These are phyloP conservation scores for Seriola aureovittata DNA, from an alignment of 2,113 vertebrate genomes.

Conservation along the genomic window DNA sequence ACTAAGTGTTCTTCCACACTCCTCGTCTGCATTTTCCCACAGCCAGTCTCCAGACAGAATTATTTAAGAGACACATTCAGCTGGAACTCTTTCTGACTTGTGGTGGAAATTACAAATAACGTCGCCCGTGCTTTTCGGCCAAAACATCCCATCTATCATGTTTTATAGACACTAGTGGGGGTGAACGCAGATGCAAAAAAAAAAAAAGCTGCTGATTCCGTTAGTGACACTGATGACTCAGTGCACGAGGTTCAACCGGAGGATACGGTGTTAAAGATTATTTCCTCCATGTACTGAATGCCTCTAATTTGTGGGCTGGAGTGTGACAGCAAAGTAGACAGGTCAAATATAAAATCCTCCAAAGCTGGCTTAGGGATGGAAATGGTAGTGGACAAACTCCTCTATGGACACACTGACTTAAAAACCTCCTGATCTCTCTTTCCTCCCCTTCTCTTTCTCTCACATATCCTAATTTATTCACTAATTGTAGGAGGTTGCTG, in stretches of 20 bases:
- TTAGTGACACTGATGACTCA: slow-evolving; percentile 3
- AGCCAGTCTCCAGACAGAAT: slow-evolving; percentile 3
- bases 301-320: slow-evolving; percentile 37
- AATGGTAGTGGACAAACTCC: slow-evolving; percentile 35
- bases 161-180: neutral
- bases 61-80: neutral
- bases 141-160: neutral
- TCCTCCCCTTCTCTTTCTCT: neutral
- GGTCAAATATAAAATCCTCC: slow-evolving; percentile 43
- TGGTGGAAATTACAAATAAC: neutral
- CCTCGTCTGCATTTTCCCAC: neutral
- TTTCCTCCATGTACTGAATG: slow-evolving; percentile 18
- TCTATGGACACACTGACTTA: neutral
- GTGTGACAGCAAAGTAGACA: slow-evolving; percentile 31
- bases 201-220: slow-evolving; percentile 25
- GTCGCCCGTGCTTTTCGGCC: neutral
- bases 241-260: neutral
- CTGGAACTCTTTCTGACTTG: neutral
- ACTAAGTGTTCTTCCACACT: neutral
- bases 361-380: slow-evolving; percentile 39
- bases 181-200: neutral
- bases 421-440: slow-evolving; percentile 2
- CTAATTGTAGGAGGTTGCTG: neutral
- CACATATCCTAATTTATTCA: slow-evolving; percentile 3
- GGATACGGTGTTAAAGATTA: slow-evolving; percentile 10